These are phyloP conservation scores for Mesorhabditis belari DNA, from an alignment of 2,888 invertebrate species.

Conservation along the genomic window DNA sequence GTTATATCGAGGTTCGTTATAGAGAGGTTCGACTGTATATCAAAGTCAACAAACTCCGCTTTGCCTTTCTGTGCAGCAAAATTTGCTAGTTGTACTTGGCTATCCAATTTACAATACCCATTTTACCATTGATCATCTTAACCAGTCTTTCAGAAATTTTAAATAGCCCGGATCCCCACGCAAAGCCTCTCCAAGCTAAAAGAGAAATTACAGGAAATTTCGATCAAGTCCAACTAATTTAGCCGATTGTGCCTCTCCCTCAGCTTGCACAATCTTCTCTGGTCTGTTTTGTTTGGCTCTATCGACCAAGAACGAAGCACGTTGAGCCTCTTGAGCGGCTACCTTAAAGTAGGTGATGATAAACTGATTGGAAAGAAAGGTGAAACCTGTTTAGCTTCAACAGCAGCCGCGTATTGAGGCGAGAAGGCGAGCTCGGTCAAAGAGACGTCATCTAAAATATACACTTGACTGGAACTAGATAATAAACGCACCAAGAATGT, in stretches of 20 bases:
- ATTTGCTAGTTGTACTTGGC: too few species aligned
- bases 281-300: slow-evolving; percentile 93
- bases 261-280: slow-evolving; percentile 97
- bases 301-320: slow-evolving; percentile 96
- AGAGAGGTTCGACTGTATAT: neutral
- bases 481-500: slow-evolving; percentile 65
- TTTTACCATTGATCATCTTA: too few species aligned
- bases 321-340: slow-evolving; percentile 97
- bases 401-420: slow-evolving; percentile 95
- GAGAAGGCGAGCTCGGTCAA: slow-evolving; percentile 97
- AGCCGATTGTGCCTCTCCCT: slow-evolving; percentile 98
- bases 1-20: neutral
- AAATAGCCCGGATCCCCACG: slow-evolving; percentile 92
- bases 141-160: slow-evolving; percentile 92
- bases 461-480: neutral
- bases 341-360: slow-evolving; percentile 64
- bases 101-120: too few species aligned
- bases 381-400: slow-evolving; percentile 69
- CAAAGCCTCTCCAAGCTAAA: slow-evolving; percentile 57
- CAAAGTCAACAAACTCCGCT: too few species aligned
- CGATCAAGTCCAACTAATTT: slow-evolving; percentile 69
- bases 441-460: slow-evolving; percentile 82
- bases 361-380: neutral
- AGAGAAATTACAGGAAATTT: neutral
- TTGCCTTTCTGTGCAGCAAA: too few species aligned